phyloP scores from a whole-genome alignment of 2,888 invertebrate genomes.

The Andrena chrysosceles region DNA sequence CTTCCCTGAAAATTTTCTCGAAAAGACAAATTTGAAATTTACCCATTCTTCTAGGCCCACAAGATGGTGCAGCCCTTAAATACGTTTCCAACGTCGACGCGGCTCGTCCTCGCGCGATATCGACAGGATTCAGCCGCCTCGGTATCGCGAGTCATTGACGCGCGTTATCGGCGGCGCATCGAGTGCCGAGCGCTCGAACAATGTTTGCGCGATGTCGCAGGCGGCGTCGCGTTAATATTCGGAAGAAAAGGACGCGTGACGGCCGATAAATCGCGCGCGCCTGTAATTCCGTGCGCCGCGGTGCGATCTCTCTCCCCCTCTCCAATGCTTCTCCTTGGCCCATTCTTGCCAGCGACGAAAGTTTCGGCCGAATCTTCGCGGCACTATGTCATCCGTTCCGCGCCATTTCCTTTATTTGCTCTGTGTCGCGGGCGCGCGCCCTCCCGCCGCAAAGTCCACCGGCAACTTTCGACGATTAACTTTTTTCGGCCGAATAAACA shows the following conservation, averaged over 20 bases:
- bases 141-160: conserved; percentile 21
- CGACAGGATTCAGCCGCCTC: background rate
- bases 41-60: too few species aligned
- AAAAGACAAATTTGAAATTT: too few species aligned
- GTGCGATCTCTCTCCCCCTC: background rate
- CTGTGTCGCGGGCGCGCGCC: conserved; percentile 38
- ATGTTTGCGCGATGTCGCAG: conserved; percentile 8
- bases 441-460: conserved; percentile 35
- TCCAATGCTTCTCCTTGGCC: background rate
- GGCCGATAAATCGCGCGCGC: conserved; percentile 13
- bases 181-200: conserved; percentile 6
- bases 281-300: background rate
- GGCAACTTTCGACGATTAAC: conserved; percentile 63
- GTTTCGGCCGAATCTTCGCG: conserved; percentile 39
- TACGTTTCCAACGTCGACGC: background rate
- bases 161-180: conserved; percentile 18
- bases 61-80: background rate
- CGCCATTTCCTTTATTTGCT: conserved; percentile 64
- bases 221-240: background rate
- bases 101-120: background rate
- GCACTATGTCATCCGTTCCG: conserved; percentile 68
- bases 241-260: background rate
- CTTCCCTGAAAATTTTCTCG: too few species aligned
- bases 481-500: conserved; percentile 57
- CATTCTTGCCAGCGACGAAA: conserved; percentile 20